Base-by-base conservation (phyloP, 2,888 invertebrate genomes). In the Venustoraphidia nigricollis region DNA sequence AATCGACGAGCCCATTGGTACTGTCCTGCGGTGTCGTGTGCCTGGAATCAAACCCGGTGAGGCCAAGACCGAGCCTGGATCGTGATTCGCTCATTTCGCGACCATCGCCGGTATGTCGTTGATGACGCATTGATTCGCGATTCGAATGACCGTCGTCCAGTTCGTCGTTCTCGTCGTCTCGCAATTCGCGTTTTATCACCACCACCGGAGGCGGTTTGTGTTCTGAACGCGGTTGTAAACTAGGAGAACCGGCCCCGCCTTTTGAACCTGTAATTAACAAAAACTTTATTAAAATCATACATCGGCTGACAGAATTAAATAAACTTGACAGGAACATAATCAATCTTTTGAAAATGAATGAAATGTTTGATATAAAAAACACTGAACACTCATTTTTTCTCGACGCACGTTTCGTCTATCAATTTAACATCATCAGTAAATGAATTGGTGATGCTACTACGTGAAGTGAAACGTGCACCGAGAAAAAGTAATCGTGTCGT, bases 201-300 rank as follows among this genome's bases (percentile, higher is more conserved):
- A 93, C 92, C 27, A 92, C 91, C 36, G 92, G 92, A 50, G 91
- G 91, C 50, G 89, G 84, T 62, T 90, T 90, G 66, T 81, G 82
- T 60, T 90, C 88, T 49, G 82, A 77, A 42, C 81, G 67, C 27
- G 83, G 76, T 48, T 80, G 74, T 53, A 79, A 65, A 36, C 74
- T 74, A 41, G 77, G 75, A 8, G 76, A 75, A 1, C 71, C 69
- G 42, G 72, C 68, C 2, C 73, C 71, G 51, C 73, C 52, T 40
- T 52, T 50, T 37, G 52, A 41, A 34, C 52, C 52, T 52, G 40
- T 1, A 47, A 41, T 27, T 3, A 10, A 36, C 6, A 27, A 6
- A 27, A 27, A 27, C 3, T 27, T 27, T 27, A n/a, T n/a, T n/a
- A n/a, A n/a, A n/a, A n/a, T n/a, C n/a, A n/a, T n/a, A n/a, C n/a